phyloP scores from a whole-genome alignment of 2,113 vertebrate species.

The Recurvirostra avosetta region DNA sequence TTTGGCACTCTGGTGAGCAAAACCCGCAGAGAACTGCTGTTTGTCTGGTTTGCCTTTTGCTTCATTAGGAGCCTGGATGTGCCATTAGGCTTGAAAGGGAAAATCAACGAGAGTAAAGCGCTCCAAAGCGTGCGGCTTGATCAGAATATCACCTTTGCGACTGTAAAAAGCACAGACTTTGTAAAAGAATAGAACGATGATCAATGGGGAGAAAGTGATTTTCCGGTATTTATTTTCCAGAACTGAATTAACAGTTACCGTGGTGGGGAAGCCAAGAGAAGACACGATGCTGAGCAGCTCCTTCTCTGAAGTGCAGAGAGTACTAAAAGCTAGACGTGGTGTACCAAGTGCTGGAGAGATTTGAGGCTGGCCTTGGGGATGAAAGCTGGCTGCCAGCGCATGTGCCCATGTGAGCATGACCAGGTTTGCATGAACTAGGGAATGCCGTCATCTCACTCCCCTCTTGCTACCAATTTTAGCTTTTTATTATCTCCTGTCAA shows the following conservation, averaged over 20 bases:
- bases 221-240: background rate
- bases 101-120: accelerated
- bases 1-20: background rate
- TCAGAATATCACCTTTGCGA: background rate
- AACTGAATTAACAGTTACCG: background rate
- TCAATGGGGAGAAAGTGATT: background rate
- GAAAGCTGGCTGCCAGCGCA: background rate
- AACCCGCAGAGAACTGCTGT: background rate
- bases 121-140: background rate
- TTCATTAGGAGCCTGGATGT: background rate
- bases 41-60: background rate
- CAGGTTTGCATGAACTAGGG: background rate
- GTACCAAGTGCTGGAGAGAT: background rate
- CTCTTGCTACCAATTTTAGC: background rate
- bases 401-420: accelerated
- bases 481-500: background rate
- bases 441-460: background rate
- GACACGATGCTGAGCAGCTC: background rate
- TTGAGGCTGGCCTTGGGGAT: background rate
- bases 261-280: background rate
- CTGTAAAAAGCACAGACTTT: background rate
- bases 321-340: accelerated
- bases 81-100: background rate
- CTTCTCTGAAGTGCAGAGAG: accelerated
- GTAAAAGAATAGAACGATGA: background rate